phyloP scores from a whole-genome alignment of 2,113 vertebrate genomes.

The Notechis scutatus region DNA sequence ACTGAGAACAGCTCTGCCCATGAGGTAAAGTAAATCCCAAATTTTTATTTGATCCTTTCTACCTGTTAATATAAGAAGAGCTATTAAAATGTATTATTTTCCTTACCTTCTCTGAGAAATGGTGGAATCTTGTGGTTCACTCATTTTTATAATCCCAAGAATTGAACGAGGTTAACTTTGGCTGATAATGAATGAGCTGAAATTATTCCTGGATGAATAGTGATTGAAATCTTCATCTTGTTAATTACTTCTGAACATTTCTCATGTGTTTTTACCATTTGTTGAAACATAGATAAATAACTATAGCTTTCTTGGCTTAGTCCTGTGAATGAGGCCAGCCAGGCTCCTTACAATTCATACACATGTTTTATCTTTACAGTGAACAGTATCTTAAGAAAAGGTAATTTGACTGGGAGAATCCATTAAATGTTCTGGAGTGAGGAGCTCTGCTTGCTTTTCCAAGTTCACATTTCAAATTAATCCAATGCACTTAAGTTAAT shows the following conservation, averaged over 20 bases:
- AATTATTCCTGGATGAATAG: not conserved
- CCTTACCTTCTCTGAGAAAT: not conserved
- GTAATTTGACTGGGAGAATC: not conserved
- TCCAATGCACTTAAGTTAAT: not conserved
- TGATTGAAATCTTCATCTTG: not conserved
- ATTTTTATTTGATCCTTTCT: rapidly evolving
- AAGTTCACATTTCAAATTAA: not conserved
- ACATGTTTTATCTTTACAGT: not conserved
- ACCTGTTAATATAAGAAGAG: not conserved
- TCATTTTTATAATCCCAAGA: not conserved
- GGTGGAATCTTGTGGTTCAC: not conserved
- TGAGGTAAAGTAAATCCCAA: conserved; percentile 71
- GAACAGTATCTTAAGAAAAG: not conserved
- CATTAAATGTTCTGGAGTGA: not conserved
- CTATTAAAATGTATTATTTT: not conserved
- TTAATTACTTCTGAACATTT: rapidly evolving
- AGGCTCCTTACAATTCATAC: not conserved
- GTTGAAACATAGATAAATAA: not conserved
- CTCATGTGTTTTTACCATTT: not conserved
- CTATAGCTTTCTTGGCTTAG: not conserved
- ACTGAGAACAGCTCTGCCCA: conserved; percentile 73
- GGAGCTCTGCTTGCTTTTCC: not conserved
- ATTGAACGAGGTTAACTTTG: not conserved
- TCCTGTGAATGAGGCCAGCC: not conserved
- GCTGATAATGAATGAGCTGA: not conserved